Conservation (phyloP, 2,113 vertebrate species). For the Ahaetulla prasina region DNA sequence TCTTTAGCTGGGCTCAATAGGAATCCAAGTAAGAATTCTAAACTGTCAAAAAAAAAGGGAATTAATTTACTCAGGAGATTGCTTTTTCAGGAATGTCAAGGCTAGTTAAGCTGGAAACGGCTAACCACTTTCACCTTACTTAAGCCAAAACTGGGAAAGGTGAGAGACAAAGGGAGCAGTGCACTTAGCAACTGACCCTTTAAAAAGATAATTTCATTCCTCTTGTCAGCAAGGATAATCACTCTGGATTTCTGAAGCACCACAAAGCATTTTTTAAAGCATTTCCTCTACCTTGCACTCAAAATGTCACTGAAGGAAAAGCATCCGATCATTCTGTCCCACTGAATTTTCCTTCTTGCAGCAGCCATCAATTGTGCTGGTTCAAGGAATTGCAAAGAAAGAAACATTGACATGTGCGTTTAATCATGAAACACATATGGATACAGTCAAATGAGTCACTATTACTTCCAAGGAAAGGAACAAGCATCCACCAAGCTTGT, state of each 20-base stretch:
- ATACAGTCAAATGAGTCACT: slow-evolving; percentile 37
- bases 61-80: neutral
- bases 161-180: neutral
- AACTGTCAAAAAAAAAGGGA: neutral
- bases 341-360: slow-evolving; percentile 39
- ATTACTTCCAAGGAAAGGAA: slow-evolving; percentile 25
- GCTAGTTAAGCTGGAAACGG: neutral
- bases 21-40: neutral
- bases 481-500: neutral
- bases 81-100: fast-evolving
- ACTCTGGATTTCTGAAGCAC: neutral
- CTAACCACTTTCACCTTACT: fast-evolving
- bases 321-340: neutral
- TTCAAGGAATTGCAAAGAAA: slow-evolving; percentile 32
- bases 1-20: neutral
- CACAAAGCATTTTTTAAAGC: neutral
- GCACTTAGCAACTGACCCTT: neutral
- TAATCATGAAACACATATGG: slow-evolving; percentile 39
- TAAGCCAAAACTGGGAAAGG: neutral
- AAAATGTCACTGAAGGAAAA: neutral
- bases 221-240: neutral
- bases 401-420: slow-evolving; percentile 24
- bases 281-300: neutral
- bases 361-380: slow-evolving; percentile 2
- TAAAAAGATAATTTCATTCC: neutral